Evolutionary conservation across 2,113 vertebrate species (phyloP).

Genomic region (Dicaeum eximium): DNA sequence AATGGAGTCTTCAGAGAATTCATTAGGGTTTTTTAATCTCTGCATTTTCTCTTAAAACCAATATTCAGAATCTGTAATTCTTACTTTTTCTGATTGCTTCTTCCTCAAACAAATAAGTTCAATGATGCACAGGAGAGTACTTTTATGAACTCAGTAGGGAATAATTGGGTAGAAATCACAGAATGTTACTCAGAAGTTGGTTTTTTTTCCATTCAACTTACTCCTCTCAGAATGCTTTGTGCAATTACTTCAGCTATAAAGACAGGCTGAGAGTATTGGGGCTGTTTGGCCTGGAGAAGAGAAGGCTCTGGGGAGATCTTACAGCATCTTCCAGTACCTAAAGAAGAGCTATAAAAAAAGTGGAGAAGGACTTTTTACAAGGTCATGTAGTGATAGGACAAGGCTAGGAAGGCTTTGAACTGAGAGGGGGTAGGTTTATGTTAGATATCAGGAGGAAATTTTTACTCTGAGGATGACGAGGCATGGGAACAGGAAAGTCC

Average conservation of each 20-base stretch:
- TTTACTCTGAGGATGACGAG: neutral
- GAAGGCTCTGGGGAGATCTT: neutral
- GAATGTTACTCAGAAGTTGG: neutral
- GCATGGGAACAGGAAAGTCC: neutral
- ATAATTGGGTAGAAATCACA: neutral
- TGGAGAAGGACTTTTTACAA: neutral
- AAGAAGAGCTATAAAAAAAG: neutral
- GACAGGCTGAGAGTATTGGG: neutral
- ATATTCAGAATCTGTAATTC: neutral
- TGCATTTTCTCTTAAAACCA: neutral
- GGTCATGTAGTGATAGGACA: neutral
- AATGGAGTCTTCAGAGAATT: neutral
- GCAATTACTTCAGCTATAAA: neutral
- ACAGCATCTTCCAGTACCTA: neutral
- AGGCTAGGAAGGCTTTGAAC: neutral
- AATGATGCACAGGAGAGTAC: neutral
- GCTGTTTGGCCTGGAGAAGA: neutral
- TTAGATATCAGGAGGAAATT: neutral
- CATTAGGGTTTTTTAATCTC: neutral
- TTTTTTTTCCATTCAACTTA: neutral
- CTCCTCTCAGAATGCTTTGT: neutral
- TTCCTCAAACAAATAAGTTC: neutral
- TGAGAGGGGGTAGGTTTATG: accelerated
- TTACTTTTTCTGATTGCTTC: neutral
- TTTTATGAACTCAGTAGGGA: neutral